Percentiles rank a stretch among this genome's conserved stretches.
These are phyloP conservation scores for Sorex fumeus DNA, from an alignment of 2,113 vertebrate species.

Conservation along the genomic window DNA sequence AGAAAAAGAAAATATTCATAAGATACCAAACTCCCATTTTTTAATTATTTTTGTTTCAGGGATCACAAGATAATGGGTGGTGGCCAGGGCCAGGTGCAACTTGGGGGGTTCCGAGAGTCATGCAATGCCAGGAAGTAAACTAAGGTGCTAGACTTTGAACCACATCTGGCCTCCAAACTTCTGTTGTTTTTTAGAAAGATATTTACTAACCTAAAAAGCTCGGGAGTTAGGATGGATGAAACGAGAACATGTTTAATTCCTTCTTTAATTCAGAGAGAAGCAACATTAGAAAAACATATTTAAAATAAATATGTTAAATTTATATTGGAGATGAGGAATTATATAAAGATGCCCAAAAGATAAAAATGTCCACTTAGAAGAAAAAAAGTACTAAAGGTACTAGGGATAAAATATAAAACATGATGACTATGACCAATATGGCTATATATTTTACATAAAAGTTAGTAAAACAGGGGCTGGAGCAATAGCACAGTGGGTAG, in stretches of 20 bases:
- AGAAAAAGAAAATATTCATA: neutral
- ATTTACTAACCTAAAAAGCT: slow-evolving; percentile 36
- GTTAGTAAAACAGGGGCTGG: neutral
- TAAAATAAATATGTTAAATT: slow-evolving; percentile 2
- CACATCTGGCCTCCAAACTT: too few species aligned
- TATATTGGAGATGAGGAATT: neutral
- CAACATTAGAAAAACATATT: neutral
- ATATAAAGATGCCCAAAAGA: neutral
- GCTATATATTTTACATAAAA: slow-evolving; percentile 4
- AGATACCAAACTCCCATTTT: neutral
- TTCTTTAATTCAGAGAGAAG: slow-evolving; percentile 11
- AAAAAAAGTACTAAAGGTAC: neutral
- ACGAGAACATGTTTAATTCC: neutral
- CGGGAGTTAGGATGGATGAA: neutral
- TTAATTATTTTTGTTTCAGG: neutral
- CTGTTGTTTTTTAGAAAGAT: neutral
- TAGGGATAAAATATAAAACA: neutral
- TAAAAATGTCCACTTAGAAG: neutral
- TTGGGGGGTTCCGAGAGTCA: neutral
- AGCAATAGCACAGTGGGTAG: too few species aligned
- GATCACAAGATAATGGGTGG: too few species aligned
- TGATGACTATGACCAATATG: neutral
- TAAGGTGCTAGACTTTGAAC: too few species aligned
- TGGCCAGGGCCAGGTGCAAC: neutral
- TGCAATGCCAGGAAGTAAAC: too few species aligned